A percentile compares a stretch with the other conserved stretches of the same genome.
These are phyloP conservation scores for Ammodytes dubius DNA, from an alignment of 2,113 vertebrate species.

Conservation along the genomic window DNA sequence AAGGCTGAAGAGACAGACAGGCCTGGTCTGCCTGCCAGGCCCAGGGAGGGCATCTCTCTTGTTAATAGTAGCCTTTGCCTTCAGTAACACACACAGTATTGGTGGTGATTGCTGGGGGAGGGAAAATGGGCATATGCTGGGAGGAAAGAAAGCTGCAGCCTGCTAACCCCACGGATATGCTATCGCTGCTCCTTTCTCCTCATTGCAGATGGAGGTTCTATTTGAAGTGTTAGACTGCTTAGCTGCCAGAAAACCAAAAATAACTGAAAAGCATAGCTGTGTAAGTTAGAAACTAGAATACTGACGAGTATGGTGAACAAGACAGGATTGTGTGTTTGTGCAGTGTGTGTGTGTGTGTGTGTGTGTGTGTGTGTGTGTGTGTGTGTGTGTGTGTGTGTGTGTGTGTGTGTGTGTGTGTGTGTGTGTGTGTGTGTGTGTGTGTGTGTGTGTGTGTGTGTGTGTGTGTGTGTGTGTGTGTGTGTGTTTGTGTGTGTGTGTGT, in stretches of 20 bases:
- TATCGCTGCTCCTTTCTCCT: conserved; percentile 31
- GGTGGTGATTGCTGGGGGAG: conserved; percentile 57
- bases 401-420: too few relatives aligned
- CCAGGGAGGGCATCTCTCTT: conserved; percentile 64
- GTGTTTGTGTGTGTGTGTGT: not conserved
- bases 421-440: too few relatives aligned
- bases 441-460: too few relatives aligned
- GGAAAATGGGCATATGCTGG: conserved; percentile 49
- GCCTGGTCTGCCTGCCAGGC: conserved; percentile 54
- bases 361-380: too few relatives aligned
- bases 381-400: too few relatives aligned
- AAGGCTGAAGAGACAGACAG: conserved; percentile 68
- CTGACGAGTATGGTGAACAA: conserved; percentile 32
- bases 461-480: too few relatives aligned
- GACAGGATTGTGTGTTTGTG: not conserved
- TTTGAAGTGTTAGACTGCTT: conserved; percentile 61
- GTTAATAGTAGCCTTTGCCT: conserved; percentile 73
- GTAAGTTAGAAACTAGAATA: conserved; percentile 21
- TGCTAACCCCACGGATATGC: conserved; percentile 56
- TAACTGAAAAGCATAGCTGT: conserved; percentile 46
- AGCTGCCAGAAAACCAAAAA: conserved; percentile 54
- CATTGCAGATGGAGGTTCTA: conserved; percentile 51
- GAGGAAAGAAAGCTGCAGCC: conserved; percentile 53
- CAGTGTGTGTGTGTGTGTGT: too few relatives aligned
- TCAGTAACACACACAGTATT: conserved; percentile 65